Evolutionary conservation across 2,797 vertebrate species (phyloP).

Genomic region (Pipistrellus pygmaeus): DNA sequence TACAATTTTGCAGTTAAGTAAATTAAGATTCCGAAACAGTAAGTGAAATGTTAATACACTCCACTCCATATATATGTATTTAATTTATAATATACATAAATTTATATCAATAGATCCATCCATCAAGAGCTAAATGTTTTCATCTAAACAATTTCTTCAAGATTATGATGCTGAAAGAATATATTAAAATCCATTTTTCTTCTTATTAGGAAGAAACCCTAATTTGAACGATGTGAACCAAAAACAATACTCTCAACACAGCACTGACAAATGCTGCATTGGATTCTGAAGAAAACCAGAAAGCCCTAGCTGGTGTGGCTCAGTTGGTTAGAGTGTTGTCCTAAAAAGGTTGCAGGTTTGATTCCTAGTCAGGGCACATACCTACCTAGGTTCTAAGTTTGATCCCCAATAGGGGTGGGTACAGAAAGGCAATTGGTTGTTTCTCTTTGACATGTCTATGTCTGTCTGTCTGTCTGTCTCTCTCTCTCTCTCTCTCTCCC

Average conservation of each 20-base stretch:
- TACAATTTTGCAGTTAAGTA: neutral
- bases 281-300: neutral
- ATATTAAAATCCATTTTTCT: neutral
- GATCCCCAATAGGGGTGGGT: neutral
- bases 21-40: slow-evolving; percentile 43
- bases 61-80: neutral
- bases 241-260: slow-evolving; percentile 13
- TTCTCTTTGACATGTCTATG: no score
- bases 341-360: neutral
- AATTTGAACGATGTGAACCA: neutral
- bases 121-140: neutral
- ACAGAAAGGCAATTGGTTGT: no score
- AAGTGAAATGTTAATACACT: neutral
- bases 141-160: neutral
- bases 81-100: slow-evolving; percentile 19
- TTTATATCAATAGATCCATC: neutral
- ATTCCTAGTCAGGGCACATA: neutral
- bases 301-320: neutral
- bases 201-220: neutral
- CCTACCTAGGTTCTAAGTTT: neutral
- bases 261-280: neutral
- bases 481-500: no score
- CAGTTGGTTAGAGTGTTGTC: neutral
- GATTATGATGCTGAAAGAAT: neutral
- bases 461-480: no score